Evolutionary conservation across 2,888 invertebrate species (phyloP).

Genomic region (Ophion slaviceki): DNA sequence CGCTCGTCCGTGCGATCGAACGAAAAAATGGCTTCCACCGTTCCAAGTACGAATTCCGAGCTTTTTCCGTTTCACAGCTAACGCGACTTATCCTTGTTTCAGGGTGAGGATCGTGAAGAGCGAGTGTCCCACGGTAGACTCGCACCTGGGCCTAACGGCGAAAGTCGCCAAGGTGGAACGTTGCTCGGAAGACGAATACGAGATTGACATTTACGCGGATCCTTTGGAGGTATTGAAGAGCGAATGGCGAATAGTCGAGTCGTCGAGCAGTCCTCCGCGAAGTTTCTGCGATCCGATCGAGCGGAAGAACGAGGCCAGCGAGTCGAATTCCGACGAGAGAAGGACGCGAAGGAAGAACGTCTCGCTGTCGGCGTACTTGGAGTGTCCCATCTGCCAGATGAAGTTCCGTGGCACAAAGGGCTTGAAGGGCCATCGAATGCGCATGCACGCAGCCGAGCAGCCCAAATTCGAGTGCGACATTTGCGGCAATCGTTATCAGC

Average conservation of each 20-base stretch:
- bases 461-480: conserved; percentile 67
- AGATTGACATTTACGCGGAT: not conserved
- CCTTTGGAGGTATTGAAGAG: not conserved
- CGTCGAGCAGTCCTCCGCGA: not conserved
- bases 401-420: conserved; percentile 69
- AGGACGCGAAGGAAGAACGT: conserved; percentile 10
- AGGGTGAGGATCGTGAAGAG: not conserved
- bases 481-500: conserved; percentile 69
- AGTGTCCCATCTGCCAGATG: conserved; percentile 69
- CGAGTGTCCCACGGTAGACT: not conserved
- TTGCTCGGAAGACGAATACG: not conserved
- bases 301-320: not conserved
- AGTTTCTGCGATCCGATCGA: not conserved
- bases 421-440: conserved; percentile 67
- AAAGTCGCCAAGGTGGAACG: not conserved
- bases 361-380: conserved; percentile 60
- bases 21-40: not conserved
- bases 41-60: not conserved
- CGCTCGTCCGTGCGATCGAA: not conserved
- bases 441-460: conserved; percentile 67
- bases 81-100: not conserved
- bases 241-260: not conserved
- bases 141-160: not conserved
- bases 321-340: conserved; percentile 65
- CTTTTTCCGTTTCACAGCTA: not conserved